These are phyloP conservation scores for Drosophila falleni DNA, from an alignment of 2,888 invertebrate genomes.

Conservation along the genomic window DNA sequence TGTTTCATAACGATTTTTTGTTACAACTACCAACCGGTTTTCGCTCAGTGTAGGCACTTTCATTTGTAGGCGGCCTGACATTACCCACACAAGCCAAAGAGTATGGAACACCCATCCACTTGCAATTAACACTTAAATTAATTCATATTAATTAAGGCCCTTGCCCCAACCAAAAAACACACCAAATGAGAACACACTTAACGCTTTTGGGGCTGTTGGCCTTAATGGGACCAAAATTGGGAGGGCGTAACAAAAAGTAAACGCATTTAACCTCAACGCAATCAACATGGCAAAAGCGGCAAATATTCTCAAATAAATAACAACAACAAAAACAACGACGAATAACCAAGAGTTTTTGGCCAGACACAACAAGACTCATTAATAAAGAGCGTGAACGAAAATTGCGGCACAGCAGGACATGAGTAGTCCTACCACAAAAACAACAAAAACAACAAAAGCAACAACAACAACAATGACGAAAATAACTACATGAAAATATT, in stretches of 20 bases:
- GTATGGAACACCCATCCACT: slow-evolving; percentile 68
- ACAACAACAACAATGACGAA: slow-evolving; percentile 6
- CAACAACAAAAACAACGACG: slow-evolving; percentile 46
- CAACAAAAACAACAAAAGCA: slow-evolving; percentile 17
- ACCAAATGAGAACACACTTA: slow-evolving; percentile 75
- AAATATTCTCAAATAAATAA: slow-evolving; percentile 73
- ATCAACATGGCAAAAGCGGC: slow-evolving; percentile 72
- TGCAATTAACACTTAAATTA: slow-evolving; percentile 80
- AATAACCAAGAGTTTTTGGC: slow-evolving; percentile 58
- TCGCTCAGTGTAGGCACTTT: slow-evolving; percentile 59
- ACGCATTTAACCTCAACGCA: slow-evolving; percentile 72
- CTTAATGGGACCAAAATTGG: slow-evolving; percentile 58
- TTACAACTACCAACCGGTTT: not conserved
- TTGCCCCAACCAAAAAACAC: slow-evolving; percentile 23
- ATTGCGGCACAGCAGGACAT: slow-evolving; percentile 71
- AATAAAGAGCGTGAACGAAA: slow-evolving; percentile 66
- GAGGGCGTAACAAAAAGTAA: slow-evolving; percentile 49
- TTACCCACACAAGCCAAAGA: slow-evolving; percentile 46
- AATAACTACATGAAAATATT: slow-evolving; percentile 63
- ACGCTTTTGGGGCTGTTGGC: slow-evolving; percentile 66
- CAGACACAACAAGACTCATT: slow-evolving; percentile 74
- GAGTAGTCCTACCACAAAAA: slow-evolving; percentile 33
- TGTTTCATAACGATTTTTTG: too few relatives aligned
- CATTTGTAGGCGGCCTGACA: slow-evolving; percentile 38
- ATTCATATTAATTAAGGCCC: slow-evolving; percentile 79